These are phyloP conservation scores for Catonia carolina DNA, from an alignment of 2,888 invertebrate genomes.

Conservation along the genomic window DNA sequence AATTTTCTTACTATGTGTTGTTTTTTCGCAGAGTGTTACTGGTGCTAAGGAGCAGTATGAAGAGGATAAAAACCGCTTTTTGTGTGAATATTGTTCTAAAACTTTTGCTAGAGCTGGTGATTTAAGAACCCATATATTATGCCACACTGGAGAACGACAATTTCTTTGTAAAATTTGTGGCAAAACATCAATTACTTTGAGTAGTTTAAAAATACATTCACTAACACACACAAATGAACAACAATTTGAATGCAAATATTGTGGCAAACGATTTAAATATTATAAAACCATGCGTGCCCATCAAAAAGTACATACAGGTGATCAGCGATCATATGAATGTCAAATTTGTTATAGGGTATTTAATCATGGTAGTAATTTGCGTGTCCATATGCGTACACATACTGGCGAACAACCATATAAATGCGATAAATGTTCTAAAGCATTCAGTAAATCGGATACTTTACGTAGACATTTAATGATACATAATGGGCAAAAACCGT, in stretches of 20 bases:
- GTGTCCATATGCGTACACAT: conserved; percentile 46
- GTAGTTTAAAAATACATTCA: too few relatives aligned
- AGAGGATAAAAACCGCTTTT: too few relatives aligned
- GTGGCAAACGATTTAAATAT: too few relatives aligned
- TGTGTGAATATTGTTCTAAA: too few relatives aligned
- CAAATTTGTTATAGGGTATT: conserved; percentile 46
- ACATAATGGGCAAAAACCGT: too few relatives aligned
- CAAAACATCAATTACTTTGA: conserved; percentile 26
- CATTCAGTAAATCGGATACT: conserved; percentile 45
- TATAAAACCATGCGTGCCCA: conserved; percentile 47
- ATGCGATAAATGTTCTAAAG: conserved; percentile 44
- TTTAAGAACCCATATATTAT: conserved; percentile 38
- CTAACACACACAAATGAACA: too few relatives aligned
- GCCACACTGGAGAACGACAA: conserved; percentile 48
- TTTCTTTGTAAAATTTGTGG: conserved; percentile 45
- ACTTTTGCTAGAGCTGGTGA: conserved; percentile 16
- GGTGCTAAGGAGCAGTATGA: too few relatives aligned
- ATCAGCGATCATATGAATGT: conserved; percentile 47
- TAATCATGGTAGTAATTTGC: conserved; percentile 44
- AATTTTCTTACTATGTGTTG: too few relatives aligned
- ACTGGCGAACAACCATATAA: conserved; percentile 43
- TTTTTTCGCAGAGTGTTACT: too few relatives aligned
- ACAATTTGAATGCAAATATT: too few relatives aligned
- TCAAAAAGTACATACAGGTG: conserved; percentile 45
- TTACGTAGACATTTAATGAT: conserved; percentile 45